A percentile compares a stretch with the other conserved stretches of the same genome.
Evolutionary conservation across 2,888 invertebrate species (phyloP).

Genomic region (Macrosoma leucophasiata): DNA sequence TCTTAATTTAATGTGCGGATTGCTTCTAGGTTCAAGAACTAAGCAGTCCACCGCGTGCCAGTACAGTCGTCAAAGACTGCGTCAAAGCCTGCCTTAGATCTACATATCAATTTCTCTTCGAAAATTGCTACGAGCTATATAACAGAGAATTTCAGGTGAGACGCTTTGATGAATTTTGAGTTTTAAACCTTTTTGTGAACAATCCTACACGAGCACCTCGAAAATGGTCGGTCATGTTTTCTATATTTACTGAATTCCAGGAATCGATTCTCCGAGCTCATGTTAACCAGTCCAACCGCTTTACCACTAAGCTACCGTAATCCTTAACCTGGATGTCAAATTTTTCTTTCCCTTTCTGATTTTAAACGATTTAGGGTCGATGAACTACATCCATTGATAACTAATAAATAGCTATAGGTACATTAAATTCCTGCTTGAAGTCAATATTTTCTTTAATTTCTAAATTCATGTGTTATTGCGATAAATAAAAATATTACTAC

Average conservation of each 20-base stretch:
- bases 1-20: constrained; percentile 5
- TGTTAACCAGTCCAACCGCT: no score
- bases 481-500: no score
- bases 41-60: constrained; percentile 97
- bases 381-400: no score
- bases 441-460: no score
- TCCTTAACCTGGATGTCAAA: no score
- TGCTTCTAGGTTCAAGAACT: constrained; percentile 92
- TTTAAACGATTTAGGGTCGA: no score
- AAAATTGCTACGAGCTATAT: constrained; percentile 98
- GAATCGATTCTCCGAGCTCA: no score
- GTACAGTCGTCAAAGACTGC: constrained; percentile 99
- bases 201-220: neutral
- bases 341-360: no score
- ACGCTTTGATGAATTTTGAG: constrained; percentile 1
- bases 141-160: constrained; percentile 91
- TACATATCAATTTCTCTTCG: constrained; percentile 99
- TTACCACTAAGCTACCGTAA: no score
- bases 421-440: no score
- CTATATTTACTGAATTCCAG: neutral
- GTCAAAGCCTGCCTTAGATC: constrained; percentile 98
- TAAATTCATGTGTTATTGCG: no score
- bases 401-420: no score
- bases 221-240: neutral
- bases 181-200: neutral